Base-by-base conservation (phyloP, 2,888 invertebrate species). In the Yponomeuta malinellus region DNA sequence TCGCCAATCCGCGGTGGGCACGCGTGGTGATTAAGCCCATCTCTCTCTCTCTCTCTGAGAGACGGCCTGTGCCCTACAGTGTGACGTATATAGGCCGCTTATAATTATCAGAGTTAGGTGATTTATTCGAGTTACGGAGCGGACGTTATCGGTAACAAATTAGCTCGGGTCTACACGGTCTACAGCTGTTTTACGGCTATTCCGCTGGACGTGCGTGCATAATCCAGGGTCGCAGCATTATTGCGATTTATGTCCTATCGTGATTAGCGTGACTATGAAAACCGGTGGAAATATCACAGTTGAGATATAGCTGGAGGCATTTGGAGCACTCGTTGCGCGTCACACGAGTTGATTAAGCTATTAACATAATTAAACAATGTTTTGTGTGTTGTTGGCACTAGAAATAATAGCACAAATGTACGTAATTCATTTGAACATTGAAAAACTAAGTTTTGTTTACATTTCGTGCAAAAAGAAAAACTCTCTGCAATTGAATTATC, bases 211-310 rank as follows among this genome's bases (percentile, higher is more conserved):
- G 48, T 15, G 67, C 37, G 67, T 59, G 52, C 52, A 59, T 3
- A 31, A 29, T 65, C 29, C 48, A 59, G 52, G 69, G 59, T 48
- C 48, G 12, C 23, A 31, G 15, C 23, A 6, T 48, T 31, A 69
- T 69, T 52, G 29, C 48, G 33, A 70, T 70, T 63, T 70, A n/a
- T 63, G 63, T 15, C 9, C 1, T 64, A 64, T 23, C 63, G 9
- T 64, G n/a, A 29, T 64, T 64, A 64, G 29, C 29, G 29, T 29
- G 29, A 31, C 29, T 31, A 64, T 64, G 29, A 64, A 29, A 64
- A 64, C 1, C 5, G 52, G 52, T 12, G 52, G 15, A 59, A 59
- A 59, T 43, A 43, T 43, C 52, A 59, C 52, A 59, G 12, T 15
- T 9, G 52, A 59, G 15, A 12, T 59, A 8, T 59, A 59, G 52